Base-by-base conservation (phyloP, 2,797 vertebrate species). In the Lepilemur ruficaudatus region DNA sequence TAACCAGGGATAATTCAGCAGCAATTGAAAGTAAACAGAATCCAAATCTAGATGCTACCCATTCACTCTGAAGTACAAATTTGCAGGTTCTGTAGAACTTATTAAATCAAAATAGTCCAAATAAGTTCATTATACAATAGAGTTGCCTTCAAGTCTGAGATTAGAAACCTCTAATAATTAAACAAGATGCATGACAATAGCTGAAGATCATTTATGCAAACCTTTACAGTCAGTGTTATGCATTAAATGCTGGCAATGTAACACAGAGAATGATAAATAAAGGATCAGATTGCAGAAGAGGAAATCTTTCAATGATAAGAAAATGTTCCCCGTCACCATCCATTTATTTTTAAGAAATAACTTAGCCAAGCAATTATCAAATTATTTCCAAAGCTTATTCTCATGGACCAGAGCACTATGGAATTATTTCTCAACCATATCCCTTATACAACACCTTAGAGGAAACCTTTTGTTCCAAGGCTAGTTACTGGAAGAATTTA, bases 301-400 rank as follows among this genome's bases (percentile, higher is more conserved):
- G 25, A 72, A 9, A 63, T 55, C 78, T 89, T 61, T 83, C 32
- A 82, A 81, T 22, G 67, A 63, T 43, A 57, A 15, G 10, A 72
- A 85, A 79, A 55, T 73, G n/a, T 23, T 83, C 57, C 17, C 4
- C 15, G 7, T n/a, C n/a, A 50, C 7, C 25, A 15, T 25, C 32
- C 8, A 73, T 20, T 84, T 82, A 75, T 79, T 52, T 80, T 84
- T 57, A 85, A 84, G 63, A 90, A 89, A 82, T 43, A 95, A 67
- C n/a, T 63, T 73, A 87, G 32, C 46, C 72, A 93, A 89, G 32
- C 41, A 22, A 82, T 28, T 38, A 13, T 73, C 41, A 65, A 43
- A 82, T 90, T 59, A 52, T 35, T 93, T 79, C 32, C 13, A 57
- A 73, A 93, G 88, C 41, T 79, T 41, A 63, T 57, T 93, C 82